Percentiles rank a stretch among this genome's conserved stretches.
phyloP scores from a whole-genome alignment of 2,888 invertebrate genomes.

The Eucera pruinosa region DNA sequence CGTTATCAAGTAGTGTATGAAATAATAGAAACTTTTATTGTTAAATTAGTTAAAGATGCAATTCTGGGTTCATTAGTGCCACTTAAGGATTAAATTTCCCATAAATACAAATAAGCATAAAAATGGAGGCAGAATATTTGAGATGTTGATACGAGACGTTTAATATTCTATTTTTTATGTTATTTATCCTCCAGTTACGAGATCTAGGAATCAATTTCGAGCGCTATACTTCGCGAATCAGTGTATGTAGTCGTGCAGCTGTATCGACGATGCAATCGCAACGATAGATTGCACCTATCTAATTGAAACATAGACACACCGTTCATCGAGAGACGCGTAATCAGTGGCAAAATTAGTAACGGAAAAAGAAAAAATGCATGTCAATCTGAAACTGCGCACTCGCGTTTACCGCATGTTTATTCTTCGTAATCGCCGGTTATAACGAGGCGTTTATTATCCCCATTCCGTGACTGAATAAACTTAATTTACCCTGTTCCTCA shows the following conservation, averaged over 20 bases:
- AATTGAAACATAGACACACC: conserved; percentile 4
- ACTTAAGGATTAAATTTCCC: no score
- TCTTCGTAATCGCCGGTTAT: neutral
- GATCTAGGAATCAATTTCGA: conserved; percentile 5
- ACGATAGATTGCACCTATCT: conserved; percentile 19
- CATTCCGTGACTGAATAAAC: no score
- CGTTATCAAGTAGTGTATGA: no score
- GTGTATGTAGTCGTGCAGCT: neutral
- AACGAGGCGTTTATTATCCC: neutral
- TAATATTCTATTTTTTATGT: no score
- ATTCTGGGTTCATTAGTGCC: no score
- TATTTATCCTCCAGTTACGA: neutral
- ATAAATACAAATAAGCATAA: no score
- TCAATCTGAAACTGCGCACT: neutral
- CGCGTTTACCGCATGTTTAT: neutral
- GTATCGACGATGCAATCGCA: conserved; percentile 11
- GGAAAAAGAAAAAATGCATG: neutral
- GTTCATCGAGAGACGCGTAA: neutral
- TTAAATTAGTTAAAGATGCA: no score
- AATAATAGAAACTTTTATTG: no score
- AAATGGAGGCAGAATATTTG: no score
- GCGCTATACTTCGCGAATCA: neutral
- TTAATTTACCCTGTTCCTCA: no score
- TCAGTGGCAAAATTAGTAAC: neutral
- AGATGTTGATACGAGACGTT: no score